A percentile compares a stretch with the other conserved stretches of the same genome.
These are phyloP conservation scores for Vipera ursinii DNA, from an alignment of 2,797 vertebrate genomes.

Conservation along the genomic window DNA sequence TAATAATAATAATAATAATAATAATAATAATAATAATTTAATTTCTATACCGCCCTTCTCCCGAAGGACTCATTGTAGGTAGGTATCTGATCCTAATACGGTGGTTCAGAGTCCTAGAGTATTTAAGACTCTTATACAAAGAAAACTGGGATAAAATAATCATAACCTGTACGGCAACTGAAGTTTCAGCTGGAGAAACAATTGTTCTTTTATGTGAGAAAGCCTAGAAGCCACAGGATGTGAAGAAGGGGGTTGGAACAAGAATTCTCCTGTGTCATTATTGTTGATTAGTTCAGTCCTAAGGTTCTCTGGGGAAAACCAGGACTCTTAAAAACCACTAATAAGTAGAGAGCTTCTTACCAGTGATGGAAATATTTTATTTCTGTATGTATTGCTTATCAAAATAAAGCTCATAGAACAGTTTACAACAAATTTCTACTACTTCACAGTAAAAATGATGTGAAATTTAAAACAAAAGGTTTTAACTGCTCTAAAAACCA, in stretches of 20 bases:
- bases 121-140: background rate
- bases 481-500: background rate
- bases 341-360: background rate
- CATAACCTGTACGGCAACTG: background rate
- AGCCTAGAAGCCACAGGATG: background rate
- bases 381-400: background rate
- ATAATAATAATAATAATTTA: no score
- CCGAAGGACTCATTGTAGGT: background rate
- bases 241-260: background rate
- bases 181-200: background rate
- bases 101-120: background rate
- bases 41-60: no score
- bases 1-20: no score
- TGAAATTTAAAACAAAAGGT: background rate
- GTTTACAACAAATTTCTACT: background rate
- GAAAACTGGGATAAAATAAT: background rate
- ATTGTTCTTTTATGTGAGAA: background rate
- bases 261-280: background rate
- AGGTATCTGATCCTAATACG: background rate
- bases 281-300: background rate
- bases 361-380: background rate
- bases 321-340: background rate
- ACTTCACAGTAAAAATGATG: background rate
- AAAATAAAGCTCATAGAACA: background rate
- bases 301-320: background rate